A percentile compares a stretch with the other conserved stretches of the same genome.
phyloP scores from a whole-genome alignment of 2,888 invertebrate species.

The Cheilosia grossa region DNA sequence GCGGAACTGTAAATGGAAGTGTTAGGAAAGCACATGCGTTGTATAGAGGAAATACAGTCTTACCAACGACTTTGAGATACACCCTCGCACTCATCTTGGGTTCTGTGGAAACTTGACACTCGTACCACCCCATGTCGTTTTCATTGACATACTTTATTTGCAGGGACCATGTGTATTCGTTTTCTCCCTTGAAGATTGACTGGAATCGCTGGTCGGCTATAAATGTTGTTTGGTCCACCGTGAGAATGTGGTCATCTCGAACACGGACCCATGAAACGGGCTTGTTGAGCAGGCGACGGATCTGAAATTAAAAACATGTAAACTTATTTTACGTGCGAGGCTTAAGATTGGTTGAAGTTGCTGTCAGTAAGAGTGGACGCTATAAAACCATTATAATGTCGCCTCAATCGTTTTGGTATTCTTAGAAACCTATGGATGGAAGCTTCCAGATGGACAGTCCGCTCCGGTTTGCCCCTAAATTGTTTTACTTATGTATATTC shows the following conservation, averaged over 20 bases:
- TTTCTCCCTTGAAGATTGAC: constrained; percentile 90
- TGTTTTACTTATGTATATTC: no score
- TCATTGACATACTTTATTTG: constrained; percentile 95
- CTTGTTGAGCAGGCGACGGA: constrained; percentile 84
- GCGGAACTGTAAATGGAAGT: constrained; percentile 88
- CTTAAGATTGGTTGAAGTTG: no score
- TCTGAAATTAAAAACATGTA: constrained; percentile 76
- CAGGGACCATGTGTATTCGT: constrained; percentile 93
- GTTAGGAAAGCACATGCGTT: not conserved
- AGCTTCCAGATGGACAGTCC: no score
- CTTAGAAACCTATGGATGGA: no score
- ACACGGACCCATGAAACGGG: constrained; percentile 95
- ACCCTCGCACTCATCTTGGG: constrained; percentile 97
- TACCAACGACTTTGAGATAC: constrained; percentile 94
- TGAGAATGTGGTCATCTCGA: constrained; percentile 94
- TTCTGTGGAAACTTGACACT: constrained; percentile 97
- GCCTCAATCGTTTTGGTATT: no score
- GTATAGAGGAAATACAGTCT: constrained; percentile 80
- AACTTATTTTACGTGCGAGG: no score
- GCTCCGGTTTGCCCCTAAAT: no score
- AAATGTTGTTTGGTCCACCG: constrained; percentile 91
- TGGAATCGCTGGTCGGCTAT: constrained; percentile 96
- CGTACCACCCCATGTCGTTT: constrained; percentile 94
- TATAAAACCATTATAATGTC: no score
- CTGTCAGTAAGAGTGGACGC: no score